phyloP scores from a whole-genome alignment of 1,140 invertebrate genomes.

The Theocolax elegans region DNA sequence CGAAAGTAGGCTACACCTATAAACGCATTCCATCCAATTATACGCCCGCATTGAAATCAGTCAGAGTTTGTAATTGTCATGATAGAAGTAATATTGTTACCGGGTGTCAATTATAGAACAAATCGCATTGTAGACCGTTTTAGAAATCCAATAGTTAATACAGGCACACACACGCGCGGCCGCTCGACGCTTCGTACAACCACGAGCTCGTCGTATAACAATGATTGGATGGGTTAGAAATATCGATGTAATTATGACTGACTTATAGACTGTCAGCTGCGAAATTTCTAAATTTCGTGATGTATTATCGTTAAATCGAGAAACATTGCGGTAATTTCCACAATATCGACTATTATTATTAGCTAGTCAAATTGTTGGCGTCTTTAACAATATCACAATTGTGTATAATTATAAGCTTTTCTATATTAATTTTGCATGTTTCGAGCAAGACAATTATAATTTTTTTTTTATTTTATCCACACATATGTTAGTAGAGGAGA shows the following conservation, averaged over 20 bases:
- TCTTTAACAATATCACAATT: no score
- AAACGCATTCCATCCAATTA: constrained; percentile 45
- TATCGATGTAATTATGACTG: background rate
- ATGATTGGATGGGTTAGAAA: constrained; percentile 35
- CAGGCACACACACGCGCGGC: no score
- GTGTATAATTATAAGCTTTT: no score
- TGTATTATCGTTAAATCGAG: background rate
- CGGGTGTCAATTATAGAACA: constrained; percentile 53
- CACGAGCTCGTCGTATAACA: constrained; percentile 47
- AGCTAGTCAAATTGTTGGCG: background rate
- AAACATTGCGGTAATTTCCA: no score
- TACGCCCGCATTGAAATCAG: constrained; percentile 46
- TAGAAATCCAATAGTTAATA: constrained; percentile 48
- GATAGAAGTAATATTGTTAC: constrained; percentile 55
- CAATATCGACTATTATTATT: constrained; percentile 5
- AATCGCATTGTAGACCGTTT: constrained; percentile 44
- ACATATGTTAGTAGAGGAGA: no score
- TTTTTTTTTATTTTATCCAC: no score
- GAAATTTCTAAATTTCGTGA: background rate
- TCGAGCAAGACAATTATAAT: no score
- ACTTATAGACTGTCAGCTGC: constrained; percentile 15
- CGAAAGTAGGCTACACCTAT: constrained; percentile 28
- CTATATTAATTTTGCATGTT: no score
- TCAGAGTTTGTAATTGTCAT: constrained; percentile 56
- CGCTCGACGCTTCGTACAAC: background rate